Evolutionary conservation across 2,113 vertebrate genomes (phyloP).

Genomic region (Numida meleagris): DNA sequence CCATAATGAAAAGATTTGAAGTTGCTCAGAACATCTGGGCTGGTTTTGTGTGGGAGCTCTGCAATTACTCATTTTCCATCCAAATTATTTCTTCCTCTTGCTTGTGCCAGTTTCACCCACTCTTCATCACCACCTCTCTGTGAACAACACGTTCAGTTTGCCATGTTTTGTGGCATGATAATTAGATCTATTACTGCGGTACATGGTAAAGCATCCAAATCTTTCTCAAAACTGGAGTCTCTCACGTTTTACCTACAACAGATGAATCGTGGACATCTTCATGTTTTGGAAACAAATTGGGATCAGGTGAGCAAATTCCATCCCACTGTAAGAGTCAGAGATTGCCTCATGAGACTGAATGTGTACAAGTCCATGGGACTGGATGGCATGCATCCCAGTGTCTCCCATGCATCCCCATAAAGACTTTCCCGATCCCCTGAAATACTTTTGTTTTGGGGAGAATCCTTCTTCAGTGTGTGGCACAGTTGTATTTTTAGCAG

Average conservation of each 20-base stretch:
- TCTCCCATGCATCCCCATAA: not conserved
- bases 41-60: not conserved
- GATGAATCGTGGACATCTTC: not conserved
- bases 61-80: not conserved
- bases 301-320: too few species aligned
- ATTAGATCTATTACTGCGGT: slow-evolving; percentile 1
- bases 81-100: slow-evolving; percentile 14
- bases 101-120: not conserved
- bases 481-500: not conserved
- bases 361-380: too few species aligned
- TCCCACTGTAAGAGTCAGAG: too few species aligned
- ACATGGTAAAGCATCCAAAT: not conserved
- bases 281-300: not conserved
- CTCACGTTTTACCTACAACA: not conserved
- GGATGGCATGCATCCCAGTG: too few species aligned
- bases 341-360: too few species aligned
- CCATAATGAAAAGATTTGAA: not conserved
- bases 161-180: not conserved
- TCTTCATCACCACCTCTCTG: not conserved
- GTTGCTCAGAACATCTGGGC: not conserved
- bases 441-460: not conserved
- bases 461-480: not conserved
- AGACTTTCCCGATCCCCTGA: not conserved
- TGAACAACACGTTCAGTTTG: slow-evolving; percentile 10
- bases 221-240: not conserved